Conservation (phyloP, 1,140 invertebrate genomes). For the Drosophila kanapiae region DNA sequence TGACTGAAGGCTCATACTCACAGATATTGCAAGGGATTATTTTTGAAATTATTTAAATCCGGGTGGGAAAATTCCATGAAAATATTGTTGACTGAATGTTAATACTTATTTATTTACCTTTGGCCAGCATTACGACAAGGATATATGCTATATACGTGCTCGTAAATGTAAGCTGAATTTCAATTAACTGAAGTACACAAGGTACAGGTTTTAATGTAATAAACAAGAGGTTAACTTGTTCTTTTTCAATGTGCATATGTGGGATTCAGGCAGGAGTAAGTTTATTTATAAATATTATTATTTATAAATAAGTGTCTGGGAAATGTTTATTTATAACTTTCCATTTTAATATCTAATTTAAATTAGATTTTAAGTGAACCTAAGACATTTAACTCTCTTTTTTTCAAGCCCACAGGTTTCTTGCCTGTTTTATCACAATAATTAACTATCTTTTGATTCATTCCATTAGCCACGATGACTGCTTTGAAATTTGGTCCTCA, state of each 20-base stretch:
- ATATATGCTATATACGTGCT: neutral
- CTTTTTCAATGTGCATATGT: too few species aligned
- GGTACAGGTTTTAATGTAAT: neutral
- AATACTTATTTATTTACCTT: conserved; percentile 14
- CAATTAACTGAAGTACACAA: conserved; percentile 1
- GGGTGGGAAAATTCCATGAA: neutral
- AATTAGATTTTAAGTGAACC: neutral
- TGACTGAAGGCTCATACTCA: conserved; percentile 7
- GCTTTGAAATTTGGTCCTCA: neutral
- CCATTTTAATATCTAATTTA: neutral
- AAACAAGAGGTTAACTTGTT: neutral
- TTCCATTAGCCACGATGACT: conserved; percentile 4
- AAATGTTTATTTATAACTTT: too few species aligned
- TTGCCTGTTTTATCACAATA: neutral
- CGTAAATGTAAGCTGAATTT: neutral
- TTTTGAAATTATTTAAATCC: conserved; percentile 17
- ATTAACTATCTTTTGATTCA: neutral
- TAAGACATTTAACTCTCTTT: too few species aligned
- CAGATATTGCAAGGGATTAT: conserved; percentile 3
- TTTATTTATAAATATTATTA: too few species aligned
- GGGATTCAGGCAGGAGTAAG: neutral
- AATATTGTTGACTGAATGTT: neutral
- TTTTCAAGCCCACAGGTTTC: too few species aligned
- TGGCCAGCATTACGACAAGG: neutral
- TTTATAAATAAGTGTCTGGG: too few species aligned